Conservation (phyloP, 1,140 invertebrate species). For the Antheraea mylitta region DNA sequence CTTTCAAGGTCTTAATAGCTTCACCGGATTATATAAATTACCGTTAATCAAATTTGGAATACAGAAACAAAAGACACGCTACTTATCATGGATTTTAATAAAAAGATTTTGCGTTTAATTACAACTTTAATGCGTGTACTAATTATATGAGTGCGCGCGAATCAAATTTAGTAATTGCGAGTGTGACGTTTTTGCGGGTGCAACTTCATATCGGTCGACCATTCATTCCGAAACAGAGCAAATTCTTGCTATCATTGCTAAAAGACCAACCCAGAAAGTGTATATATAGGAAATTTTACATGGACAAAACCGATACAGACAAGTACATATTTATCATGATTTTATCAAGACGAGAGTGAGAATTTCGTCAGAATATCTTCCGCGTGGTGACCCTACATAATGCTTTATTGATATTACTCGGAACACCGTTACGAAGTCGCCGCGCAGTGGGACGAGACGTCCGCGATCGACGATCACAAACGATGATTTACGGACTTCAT, state of each 20-base stretch:
- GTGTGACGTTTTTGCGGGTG: too few relatives aligned
- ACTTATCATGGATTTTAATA: too few relatives aligned
- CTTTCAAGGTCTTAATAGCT: too few relatives aligned
- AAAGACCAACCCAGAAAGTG: background rate
- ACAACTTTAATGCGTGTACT: too few relatives aligned
- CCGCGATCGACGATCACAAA: background rate
- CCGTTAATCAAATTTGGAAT: too few relatives aligned
- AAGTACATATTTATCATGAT: background rate
- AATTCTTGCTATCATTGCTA: background rate
- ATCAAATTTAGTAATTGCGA: too few relatives aligned
- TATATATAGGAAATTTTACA: background rate
- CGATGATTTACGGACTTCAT: conserved; percentile 21
- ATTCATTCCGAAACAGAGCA: too few relatives aligned
- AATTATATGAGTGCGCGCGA: too few relatives aligned
- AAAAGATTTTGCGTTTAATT: too few relatives aligned
- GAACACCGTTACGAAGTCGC: background rate
- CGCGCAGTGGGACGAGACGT: background rate
- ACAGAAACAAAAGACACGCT: too few relatives aligned
- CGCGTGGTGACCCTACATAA: background rate
- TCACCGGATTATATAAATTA: too few relatives aligned
- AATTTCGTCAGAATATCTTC: background rate
- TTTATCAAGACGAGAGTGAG: background rate
- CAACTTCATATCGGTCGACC: too few relatives aligned
- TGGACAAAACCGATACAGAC: background rate
- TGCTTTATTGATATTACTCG: conserved; percentile 10